These are phyloP conservation scores for Phasia obesa DNA, from an alignment of 2,888 invertebrate species.

Conservation along the genomic window DNA sequence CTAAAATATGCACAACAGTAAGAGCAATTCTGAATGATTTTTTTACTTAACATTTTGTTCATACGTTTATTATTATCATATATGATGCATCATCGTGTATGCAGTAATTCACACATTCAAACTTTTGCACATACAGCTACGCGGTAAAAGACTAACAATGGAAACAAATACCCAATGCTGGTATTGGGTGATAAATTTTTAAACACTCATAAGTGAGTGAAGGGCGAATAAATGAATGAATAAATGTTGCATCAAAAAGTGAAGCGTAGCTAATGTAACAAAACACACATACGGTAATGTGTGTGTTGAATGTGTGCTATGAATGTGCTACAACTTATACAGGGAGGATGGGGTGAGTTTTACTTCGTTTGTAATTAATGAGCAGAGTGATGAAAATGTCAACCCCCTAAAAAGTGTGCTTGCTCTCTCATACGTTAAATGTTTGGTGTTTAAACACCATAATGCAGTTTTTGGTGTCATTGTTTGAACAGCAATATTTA, in stretches of 20 bases:
- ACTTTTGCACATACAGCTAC: neutral
- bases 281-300: neutral
- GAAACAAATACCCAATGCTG: constrained; percentile 23
- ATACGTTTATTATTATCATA: constrained; percentile 38
- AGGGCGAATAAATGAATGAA: constrained; percentile 29
- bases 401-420: constrained; percentile 3
- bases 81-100: constrained; percentile 37
- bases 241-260: constrained; percentile 52
- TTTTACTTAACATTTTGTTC: constrained; percentile 20
- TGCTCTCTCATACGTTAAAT: neutral
- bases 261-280: constrained; percentile 60
- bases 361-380: constrained; percentile 41
- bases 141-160: constrained; percentile 46
- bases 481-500: constrained; percentile 46
- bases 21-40: constrained; percentile 9
- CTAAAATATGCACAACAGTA: constrained; percentile 18
- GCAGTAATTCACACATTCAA: constrained; percentile 4
- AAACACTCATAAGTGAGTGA: constrained; percentile 62
- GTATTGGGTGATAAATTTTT: constrained; percentile 66
- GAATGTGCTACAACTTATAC: constrained; percentile 4
- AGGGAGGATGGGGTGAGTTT: constrained; percentile 16
- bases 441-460: constrained; percentile 44
- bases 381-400: constrained; percentile 32
- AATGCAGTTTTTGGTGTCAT: constrained; percentile 67
- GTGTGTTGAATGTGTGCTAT: neutral